Evolutionary conservation across 2,888 invertebrate species (phyloP), one percentile per base, ranked within the genome.

Genomic region (Patella depressa): DNA sequence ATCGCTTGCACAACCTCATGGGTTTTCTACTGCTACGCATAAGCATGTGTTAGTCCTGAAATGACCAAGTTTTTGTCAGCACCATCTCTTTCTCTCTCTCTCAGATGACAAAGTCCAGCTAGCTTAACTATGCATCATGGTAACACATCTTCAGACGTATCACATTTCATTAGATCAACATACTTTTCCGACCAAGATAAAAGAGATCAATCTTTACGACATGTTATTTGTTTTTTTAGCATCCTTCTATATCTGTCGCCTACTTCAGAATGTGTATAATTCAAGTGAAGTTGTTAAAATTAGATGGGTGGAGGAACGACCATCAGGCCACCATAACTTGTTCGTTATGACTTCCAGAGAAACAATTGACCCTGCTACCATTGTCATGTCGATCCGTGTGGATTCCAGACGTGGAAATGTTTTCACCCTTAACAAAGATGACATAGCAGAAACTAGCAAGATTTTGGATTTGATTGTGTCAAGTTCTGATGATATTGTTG

Each of bases 261-360:
- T 96, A 0, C 94, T 95, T 92, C 96, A 96, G 92, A 97, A 97
- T 91, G 95, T 97, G 78, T 96, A 96, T 92, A 94, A 94, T 70
- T 95, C 96, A 53, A 94, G 95, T 79, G 95, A 95, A 91, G 54
- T 76, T 17, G 96, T 97, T 89, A 95, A 95, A 89, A 96, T 97
- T 86, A 95, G 96, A 87, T 97, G 97, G 97, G 92, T 97, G 74
- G 80, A 77, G n/a, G 82, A 84, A 77, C 86, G 86, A 69, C 82
- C 83, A 7, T 45, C 45, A 45, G 45, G 45, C 7, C 1, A 9
- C 45, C 45, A 9, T 9, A 45, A 45, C 45, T 94, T 95, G 2
- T 97, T 96, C 92, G 95, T 95, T 78, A 96, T 96, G 0, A 96
- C 96, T 92, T 97, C 96, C 92, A 96, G 96, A 91, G 97, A 97